Base-by-base conservation (phyloP, 2,888 invertebrate genomes). In the Celastrina argiolus region DNA sequence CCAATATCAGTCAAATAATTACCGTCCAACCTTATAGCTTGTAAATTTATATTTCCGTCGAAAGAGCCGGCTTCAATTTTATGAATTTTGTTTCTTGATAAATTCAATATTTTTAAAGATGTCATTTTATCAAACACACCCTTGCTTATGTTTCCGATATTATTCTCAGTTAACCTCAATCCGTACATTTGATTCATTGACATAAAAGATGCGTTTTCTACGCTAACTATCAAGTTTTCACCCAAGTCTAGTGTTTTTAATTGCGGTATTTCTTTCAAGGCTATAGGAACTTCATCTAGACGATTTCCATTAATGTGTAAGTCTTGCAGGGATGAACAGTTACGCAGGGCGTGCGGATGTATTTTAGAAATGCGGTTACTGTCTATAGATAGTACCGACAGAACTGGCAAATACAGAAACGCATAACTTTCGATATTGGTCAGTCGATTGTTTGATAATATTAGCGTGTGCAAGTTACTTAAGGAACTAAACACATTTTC, bases 291-390 rank as follows among this genome's bases (percentile, higher is more conserved):
- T 79, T 93, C 93, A 73, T 93, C 92, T 69, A 97, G 91, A 80
- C 95, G 94, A 83, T 97, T 97, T 71, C 95, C 95, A 84, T 96
- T 96, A 73, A 97, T 92, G 85, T 96, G 96, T 73, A 97, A 88
- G 84, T 96, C 96, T 88, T 96, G 95, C 71, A 97, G 88, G 73
- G 94, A 94, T 69, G 96, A 94, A 78, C 95, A 95, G 85, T 97
- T 97, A 76, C 93, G 94, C 75, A 97, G 92, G 68, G 96, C 94
- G 79, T 94, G 94, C 65, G 94, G 93, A 78, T 96, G 95, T 77
- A 97, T 93, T 82, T 92, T 93, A 71, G 94, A 93, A 76, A 97
- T 94, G 75, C 94, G 92, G 84, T 97, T 97, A 81, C 95, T 95
- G 81, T 97, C 96, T 77, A 97, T 88, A 31, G 96, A 95, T 71